Percentiles rank a stretch among this genome's conserved stretches.
Conservation (phyloP, 1,140 invertebrate genomes). For the Venturia canescens region DNA sequence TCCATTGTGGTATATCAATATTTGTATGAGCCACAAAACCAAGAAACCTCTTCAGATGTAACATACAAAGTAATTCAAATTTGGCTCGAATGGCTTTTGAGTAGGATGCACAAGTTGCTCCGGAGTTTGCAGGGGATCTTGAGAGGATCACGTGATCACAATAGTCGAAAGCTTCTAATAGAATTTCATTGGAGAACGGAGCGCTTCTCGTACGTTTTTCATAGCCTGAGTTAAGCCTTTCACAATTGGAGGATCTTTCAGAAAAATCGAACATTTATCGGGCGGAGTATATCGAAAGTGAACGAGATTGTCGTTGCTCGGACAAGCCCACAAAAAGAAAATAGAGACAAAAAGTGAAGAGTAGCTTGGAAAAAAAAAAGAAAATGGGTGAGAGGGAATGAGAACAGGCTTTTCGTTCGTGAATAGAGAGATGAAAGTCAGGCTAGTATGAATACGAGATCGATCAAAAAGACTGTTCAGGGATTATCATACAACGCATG, state of each 20-base stretch:
- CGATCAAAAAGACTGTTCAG: conserved; percentile 28
- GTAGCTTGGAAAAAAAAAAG: neutral
- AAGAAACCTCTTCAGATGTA: too few species aligned
- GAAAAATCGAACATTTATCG: conserved; percentile 6
- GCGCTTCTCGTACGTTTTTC: neutral
- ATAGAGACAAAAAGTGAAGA: neutral
- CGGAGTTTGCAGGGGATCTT: neutral
- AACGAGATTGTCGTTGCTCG: conserved; percentile 10
- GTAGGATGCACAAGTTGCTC: neutral
- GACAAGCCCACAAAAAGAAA: neutral
- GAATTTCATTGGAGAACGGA: neutral
- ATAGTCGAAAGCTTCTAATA: neutral
- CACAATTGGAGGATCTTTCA: conserved; percentile 7
- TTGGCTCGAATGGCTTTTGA: neutral
- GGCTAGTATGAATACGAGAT: neutral
- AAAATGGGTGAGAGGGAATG: neutral
- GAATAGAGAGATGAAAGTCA: neutral
- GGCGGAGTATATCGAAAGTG: conserved; percentile 14
- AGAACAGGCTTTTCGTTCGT: neutral
- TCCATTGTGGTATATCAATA: too few species aligned
- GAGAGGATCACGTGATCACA: too few species aligned
- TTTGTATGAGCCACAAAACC: too few species aligned
- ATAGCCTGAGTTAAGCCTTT: neutral
- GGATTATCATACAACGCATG: conserved; percentile 52
- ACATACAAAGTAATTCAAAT: too few species aligned